These are phyloP conservation scores for Thaumatotibia leucotreta DNA, from an alignment of 1,140 invertebrate species.

Conservation along the genomic window DNA sequence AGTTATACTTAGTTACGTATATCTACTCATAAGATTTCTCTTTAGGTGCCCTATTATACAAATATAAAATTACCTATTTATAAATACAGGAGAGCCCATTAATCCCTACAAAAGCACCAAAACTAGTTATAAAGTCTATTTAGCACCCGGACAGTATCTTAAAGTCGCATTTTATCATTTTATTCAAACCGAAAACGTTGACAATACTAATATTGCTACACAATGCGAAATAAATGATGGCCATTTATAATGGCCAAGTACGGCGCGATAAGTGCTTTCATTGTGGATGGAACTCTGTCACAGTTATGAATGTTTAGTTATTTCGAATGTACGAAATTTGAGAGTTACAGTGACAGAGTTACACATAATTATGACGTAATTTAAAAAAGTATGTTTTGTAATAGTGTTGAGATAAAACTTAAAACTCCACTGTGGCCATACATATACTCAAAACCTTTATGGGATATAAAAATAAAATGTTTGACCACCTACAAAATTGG, in stretches of 20 bases:
- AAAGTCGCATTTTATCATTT: constrained; percentile 36
- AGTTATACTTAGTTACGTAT: too few relatives aligned
- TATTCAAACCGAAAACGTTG: constrained; percentile 11
- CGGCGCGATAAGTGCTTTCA: constrained; percentile 6
- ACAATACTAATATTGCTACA: constrained; percentile 15
- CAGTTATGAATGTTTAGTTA: neutral
- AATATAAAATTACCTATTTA: too few relatives aligned
- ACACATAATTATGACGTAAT: neutral
- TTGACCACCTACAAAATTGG: too few relatives aligned
- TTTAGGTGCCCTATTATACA: too few relatives aligned
- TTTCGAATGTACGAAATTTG: neutral
- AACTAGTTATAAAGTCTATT: constrained; percentile 50
- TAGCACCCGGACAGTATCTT: constrained; percentile 50
- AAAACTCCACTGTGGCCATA: too few relatives aligned
- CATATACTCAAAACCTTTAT: too few relatives aligned
- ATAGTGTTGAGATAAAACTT: neutral
- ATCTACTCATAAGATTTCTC: too few relatives aligned
- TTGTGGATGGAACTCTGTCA: neutral
- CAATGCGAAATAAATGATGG: neutral
- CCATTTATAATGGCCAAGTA: constrained; percentile 4
- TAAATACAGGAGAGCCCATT: neutral
- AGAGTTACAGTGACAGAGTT: neutral
- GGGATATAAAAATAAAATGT: too few relatives aligned
- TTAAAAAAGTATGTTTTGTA: neutral
- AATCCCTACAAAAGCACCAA: constrained; percentile 25